Percentiles rank a stretch among this genome's conserved stretches.
phyloP scores from a whole-genome alignment of 2,113 vertebrate genomes.

The Seriola dumerili region DNA sequence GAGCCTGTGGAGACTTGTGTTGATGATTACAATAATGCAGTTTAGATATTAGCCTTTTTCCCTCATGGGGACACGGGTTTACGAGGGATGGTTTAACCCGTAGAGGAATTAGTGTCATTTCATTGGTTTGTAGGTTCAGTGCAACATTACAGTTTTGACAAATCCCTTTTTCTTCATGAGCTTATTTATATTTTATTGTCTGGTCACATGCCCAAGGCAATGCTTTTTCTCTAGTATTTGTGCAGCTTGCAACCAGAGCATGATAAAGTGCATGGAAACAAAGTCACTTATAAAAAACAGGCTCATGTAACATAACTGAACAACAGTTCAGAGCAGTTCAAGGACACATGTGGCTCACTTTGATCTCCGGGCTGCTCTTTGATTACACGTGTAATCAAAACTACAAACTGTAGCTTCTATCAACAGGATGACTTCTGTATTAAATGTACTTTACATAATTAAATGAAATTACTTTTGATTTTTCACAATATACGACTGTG shows the following conservation, averaged over 20 bases:
- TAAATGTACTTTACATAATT: neutral
- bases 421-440: neutral
- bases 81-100: neutral
- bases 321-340: slow-evolving; percentile 16
- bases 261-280: slow-evolving; percentile 30
- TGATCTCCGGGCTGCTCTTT: neutral
- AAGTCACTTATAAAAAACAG: slow-evolving; percentile 32
- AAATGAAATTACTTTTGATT: neutral
- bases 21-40: slow-evolving; percentile 35
- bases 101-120: neutral
- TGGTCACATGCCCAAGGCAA: neutral
- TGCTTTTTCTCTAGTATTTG: slow-evolving; percentile 7
- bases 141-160: slow-evolving; percentile 6
- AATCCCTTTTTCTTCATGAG: slow-evolving; percentile 27
- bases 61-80: neutral
- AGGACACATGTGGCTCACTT: slow-evolving; percentile 9
- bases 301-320: slow-evolving; percentile 7
- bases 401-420: slow-evolving; percentile 2
- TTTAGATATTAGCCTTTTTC: neutral
- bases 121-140: neutral
- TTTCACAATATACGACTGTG: neutral
- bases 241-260: slow-evolving; percentile 42
- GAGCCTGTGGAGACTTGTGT: slow-evolving; percentile 23
- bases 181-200: slow-evolving; percentile 27
- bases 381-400: neutral